A percentile compares a stretch with the other conserved stretches of the same genome.
Conservation (phyloP, 1,140 invertebrate genomes). For the Drosophila ohnishii region DNA sequence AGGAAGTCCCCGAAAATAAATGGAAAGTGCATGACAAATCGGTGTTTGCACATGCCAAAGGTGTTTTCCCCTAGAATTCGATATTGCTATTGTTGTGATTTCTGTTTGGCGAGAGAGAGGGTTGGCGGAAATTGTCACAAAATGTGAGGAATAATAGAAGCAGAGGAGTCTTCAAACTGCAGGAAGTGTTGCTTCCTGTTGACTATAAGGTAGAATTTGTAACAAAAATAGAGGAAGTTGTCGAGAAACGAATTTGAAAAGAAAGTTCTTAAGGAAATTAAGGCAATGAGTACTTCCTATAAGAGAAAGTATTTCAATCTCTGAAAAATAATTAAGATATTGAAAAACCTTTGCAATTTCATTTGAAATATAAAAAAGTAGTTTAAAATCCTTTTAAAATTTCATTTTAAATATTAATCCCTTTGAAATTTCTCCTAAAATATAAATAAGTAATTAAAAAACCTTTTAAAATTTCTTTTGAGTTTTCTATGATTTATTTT, state of each 20-base stretch:
- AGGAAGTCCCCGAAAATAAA: slow-evolving; percentile 47
- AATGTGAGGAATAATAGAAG: slow-evolving; percentile 9
- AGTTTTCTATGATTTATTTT: slow-evolving; percentile 54
- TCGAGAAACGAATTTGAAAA: background rate
- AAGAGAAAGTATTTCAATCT: no score
- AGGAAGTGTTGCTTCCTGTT: slow-evolving; percentile 36
- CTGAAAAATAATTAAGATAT: no score
- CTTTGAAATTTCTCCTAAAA: no score
- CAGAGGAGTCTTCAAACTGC: slow-evolving; percentile 2
- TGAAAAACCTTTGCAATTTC: no score
- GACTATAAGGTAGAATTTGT: slow-evolving; percentile 2
- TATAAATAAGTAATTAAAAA: background rate
- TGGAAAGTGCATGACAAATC: slow-evolving; percentile 54
- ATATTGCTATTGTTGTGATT: slow-evolving; percentile 40
- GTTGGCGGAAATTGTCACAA: slow-evolving; percentile 47
- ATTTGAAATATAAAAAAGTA: no score
- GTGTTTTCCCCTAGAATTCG: slow-evolving; percentile 49
- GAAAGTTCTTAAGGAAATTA: background rate
- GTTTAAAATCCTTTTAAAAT: no score
- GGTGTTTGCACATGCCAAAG: slow-evolving; percentile 57
- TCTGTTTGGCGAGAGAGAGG: slow-evolving; percentile 16
- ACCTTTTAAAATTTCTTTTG: slow-evolving; percentile 20
- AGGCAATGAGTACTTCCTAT: no score
- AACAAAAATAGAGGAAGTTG: background rate
- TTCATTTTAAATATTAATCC: no score